Evolutionary conservation across 1,140 invertebrate species (phyloP), one percentile per base, ranked within the genome.

Genomic region (Nautilus pompilius): DNA sequence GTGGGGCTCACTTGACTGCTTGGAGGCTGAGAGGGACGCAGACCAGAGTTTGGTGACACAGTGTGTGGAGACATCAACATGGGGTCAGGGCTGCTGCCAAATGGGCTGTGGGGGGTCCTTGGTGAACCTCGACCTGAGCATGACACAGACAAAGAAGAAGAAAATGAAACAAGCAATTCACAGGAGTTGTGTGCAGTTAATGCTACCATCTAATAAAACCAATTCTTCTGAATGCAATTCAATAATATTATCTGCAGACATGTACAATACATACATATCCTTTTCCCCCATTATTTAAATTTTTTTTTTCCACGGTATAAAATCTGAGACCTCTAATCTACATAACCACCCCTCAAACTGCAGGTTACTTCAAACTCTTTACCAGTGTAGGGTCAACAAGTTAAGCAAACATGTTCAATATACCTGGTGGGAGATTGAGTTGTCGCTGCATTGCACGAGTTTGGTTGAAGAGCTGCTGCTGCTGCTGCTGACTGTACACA

Each of bases 51-150:
- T 5, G 77, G 77, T 1, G 75, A 76, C 49, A 77, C 67, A 13
- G 68, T 66, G 41, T 77, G 71, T 4, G 77, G 77, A 0, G 77
- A 80, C 63, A 79, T 91, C 62, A 92, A 84, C 88, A 92, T 89
- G 5, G 91, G 89, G 83, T 79, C 79, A 3, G 66, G 67, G 20
- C 66, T 67, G 32, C 66, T 71, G 15, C 71, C 72, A 65, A 72
- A 80, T 8, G 75, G 76, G 61, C 75, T 77, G 34, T 77, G 75
- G 20, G 76, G 73, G 22, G 67, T 69, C 6, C 77, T 61, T 5
- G 76, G 78, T 5, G 74, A 76, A 2, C 71, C 74, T 54, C 71
- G 68, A 62, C 77, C 75, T 79, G 61, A 5, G 67, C 53, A 29
- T 15, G 15, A 53, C 10, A 41, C n/a, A 41, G n/a, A 41, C 36